Percentiles rank a stretch among this genome's conserved stretches.
Conservation (phyloP, 2,797 vertebrate species). For the Hipposideros larvatus region DNA sequence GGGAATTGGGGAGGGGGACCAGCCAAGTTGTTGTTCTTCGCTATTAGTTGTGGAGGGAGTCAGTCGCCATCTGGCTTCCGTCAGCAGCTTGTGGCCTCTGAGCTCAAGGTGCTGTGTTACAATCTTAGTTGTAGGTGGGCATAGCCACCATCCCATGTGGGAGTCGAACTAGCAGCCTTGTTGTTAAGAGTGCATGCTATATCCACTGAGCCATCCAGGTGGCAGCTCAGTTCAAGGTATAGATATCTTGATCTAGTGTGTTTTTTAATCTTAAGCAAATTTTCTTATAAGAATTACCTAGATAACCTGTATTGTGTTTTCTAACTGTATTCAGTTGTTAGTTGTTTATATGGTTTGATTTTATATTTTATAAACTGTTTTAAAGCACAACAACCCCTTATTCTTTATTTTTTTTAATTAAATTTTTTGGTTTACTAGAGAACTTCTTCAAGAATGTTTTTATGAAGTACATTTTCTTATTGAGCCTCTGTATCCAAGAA, state of each 20-base stretch:
- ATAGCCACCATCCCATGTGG: too few species aligned
- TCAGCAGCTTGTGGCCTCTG: too few species aligned
- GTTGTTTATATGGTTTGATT: background rate
- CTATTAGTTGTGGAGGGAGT: too few species aligned
- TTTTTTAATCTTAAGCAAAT: background rate
- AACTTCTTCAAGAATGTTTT: slow-evolving; percentile 2
- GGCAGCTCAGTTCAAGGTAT: too few species aligned
- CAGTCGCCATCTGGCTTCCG: too few species aligned
- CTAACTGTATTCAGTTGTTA: background rate
- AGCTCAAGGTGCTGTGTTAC: too few species aligned
- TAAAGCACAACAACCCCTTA: background rate
- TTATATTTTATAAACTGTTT: background rate
- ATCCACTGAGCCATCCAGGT: too few species aligned
- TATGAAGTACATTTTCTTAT: background rate
- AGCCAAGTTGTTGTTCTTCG: too few species aligned
- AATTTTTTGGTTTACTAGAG: background rate
- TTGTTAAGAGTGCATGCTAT: too few species aligned
- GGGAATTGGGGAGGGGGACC: too few species aligned
- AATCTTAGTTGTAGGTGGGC: too few species aligned
- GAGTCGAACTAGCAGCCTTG: too few species aligned
- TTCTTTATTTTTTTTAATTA: background rate
- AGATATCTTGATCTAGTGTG: background rate
- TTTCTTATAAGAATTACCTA: slow-evolving; percentile 29
- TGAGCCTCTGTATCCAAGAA: background rate
- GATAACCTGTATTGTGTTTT: background rate